Evolutionary conservation across 2,888 invertebrate genomes (phyloP).

Genomic region (Ectobius pallidus): DNA sequence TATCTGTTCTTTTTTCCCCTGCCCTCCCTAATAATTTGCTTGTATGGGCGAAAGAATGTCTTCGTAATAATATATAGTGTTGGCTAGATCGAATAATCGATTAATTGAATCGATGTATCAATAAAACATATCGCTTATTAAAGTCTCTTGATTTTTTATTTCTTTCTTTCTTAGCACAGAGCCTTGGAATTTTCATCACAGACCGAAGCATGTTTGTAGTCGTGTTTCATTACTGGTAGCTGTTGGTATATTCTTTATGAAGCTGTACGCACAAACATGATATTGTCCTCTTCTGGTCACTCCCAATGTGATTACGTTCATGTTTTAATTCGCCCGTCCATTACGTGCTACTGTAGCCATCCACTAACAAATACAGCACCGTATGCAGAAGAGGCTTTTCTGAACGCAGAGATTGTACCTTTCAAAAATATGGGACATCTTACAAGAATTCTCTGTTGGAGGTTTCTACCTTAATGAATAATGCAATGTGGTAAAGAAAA

Average conservation of each 20-base stretch:
- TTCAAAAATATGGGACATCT: not conserved
- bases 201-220: not conserved
- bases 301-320: not conserved
- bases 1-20: not conserved
- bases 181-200: not conserved
- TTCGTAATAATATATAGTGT: conserved; percentile 20
- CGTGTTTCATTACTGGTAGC: not conserved
- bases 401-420: not conserved
- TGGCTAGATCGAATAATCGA: conserved; percentile 8
- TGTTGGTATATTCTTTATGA: not conserved
- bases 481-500: no score
- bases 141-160: no score
- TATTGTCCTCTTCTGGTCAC: not conserved
- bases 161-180: not conserved
- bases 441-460: not conserved
- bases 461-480: no score
- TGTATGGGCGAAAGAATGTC: not conserved
- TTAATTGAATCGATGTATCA: conserved; percentile 28
- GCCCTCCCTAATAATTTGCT: not conserved
- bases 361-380: no score
- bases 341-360: not conserved
- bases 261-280: not conserved
- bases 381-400: no score
- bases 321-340: not conserved
- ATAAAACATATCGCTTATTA: not conserved